Evolutionary conservation across 1,140 invertebrate genomes (phyloP), one percentile per base, ranked within the genome.

Genomic region (Nephila pilipes): DNA sequence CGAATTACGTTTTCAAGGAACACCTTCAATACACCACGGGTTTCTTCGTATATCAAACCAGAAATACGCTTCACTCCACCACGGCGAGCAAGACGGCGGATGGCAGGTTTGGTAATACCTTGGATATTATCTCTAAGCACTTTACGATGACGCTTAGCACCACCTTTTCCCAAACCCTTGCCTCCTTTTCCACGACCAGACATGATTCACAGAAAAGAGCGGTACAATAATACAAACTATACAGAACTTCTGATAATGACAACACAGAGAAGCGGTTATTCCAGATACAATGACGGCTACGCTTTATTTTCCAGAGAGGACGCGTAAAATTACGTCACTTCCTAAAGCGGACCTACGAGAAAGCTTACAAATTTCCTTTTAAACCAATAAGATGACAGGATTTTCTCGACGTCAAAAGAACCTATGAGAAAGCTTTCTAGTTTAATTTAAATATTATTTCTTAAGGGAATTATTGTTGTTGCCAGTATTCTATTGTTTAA

Each of bases 1-100:
- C 97, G 96, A 94, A 98, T 98, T 0, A 98, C 97, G 95, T 97
- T 98, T 95, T 98, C 97, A 87, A 98, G 95, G 95, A 98, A 98
- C 0, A 97, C 97, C 95, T 97, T 98, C n/a, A 97, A 95, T 0
- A 97, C 97, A 94, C 96, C 96, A 89, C 97, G 96, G 75, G 96
- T 97, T 94, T 97, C 97, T 94, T 97, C 97, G 94, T 97, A 97
- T 94, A 97, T 97, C 81, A 97, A 95, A n/a, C 97, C 97, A 83
- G 97, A 97, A 93, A 97, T 97, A 94, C 97, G 96, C 94, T 97
- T 97, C 0, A 98, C 97, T 87, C 97, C 97, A 90, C 97, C 97
- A 94, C 97, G 96, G 87, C 97, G 96, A 92, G 97, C 97, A 94
- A 97, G 94, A 95, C 96, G 96, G 94, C 96, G 96, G 94, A 97